Conservation (phyloP, 2,113 vertebrate species). For the Myotis davidii region DNA sequence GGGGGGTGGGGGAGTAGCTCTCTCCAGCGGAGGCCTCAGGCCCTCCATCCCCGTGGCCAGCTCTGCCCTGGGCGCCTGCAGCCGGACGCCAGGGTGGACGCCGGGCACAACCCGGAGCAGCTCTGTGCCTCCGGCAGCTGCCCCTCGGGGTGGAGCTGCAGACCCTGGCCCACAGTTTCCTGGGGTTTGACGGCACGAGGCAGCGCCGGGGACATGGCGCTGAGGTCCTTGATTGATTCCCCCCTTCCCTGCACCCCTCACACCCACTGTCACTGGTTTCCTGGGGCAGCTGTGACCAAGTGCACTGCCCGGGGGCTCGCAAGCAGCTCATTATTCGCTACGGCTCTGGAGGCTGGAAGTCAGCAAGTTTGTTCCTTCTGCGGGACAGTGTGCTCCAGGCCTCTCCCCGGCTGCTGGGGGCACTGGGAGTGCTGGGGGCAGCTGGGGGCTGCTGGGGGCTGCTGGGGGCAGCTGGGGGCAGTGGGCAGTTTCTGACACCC, state of each 20-base stretch:
- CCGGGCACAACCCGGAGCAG: background rate
- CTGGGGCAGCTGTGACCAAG: background rate
- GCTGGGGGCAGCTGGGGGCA: background rate
- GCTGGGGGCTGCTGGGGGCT: background rate
- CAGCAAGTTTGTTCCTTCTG: background rate
- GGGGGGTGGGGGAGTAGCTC: too few relatives aligned
- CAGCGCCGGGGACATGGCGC: background rate
- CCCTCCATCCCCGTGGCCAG: background rate
- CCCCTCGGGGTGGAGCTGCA: too few relatives aligned
- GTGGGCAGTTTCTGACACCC: background rate
- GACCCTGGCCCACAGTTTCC: background rate
- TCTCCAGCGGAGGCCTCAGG: background rate
- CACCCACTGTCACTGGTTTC: background rate
- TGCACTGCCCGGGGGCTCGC: background rate
- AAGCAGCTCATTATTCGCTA: too few relatives aligned
- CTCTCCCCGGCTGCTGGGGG: background rate
- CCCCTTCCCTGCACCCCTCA: background rate
- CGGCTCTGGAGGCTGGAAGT: background rate
- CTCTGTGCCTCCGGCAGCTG: background rate
- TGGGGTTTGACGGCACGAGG: fast-evolving
- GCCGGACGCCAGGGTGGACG: background rate
- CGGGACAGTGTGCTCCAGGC: background rate
- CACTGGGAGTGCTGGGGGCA: background rate
- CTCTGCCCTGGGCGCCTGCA: background rate
- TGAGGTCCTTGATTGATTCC: background rate